These are phyloP conservation scores for Tachypleus tridentatus DNA, from an alignment of 1,140 invertebrate species.

Conservation along the genomic window DNA sequence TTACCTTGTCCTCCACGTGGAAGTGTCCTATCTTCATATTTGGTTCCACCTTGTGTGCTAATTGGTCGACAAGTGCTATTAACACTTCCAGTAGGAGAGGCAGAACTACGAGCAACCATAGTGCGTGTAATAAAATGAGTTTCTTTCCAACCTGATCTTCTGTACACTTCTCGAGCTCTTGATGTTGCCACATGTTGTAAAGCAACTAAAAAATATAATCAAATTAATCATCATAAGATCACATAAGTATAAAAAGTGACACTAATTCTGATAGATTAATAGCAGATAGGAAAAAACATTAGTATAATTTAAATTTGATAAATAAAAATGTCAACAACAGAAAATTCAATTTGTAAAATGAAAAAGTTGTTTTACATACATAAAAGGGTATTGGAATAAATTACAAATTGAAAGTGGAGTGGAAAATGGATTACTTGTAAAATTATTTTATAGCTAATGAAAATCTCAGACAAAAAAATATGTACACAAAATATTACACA, in stretches of 20 bases:
- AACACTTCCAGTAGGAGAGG: conserved; percentile 60
- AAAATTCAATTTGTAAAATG: too few species aligned
- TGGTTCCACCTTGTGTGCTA: conserved; percentile 82
- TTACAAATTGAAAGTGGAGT: too few species aligned
- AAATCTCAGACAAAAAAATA: too few species aligned
- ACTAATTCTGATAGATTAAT: neutral
- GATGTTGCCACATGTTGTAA: conserved; percentile 97
- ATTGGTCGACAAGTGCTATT: conserved; percentile 91
- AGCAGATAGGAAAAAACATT: too few species aligned
- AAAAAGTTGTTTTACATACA: too few species aligned
- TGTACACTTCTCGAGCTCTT: conserved; percentile 92
- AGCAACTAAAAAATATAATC: conserved; percentile 47
- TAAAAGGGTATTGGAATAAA: too few species aligned
- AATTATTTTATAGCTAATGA: too few species aligned
- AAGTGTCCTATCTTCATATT: conserved; percentile 74
- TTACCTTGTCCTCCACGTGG: conserved; percentile 34
- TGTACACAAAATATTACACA: too few species aligned
- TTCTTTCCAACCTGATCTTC: conserved; percentile 92
- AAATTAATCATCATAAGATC: neutral
- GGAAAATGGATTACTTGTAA: too few species aligned
- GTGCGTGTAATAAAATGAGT: conserved; percentile 40
- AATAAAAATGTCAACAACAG: too few species aligned
- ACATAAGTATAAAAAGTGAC: too few species aligned
- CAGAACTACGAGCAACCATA: conserved; percentile 17
- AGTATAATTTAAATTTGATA: too few species aligned